Percentiles rank a stretch among this genome's conserved stretches.
Evolutionary conservation across 2,113 vertebrate genomes (phyloP).

Genomic region (Ibidorhyncha struthersii): DNA sequence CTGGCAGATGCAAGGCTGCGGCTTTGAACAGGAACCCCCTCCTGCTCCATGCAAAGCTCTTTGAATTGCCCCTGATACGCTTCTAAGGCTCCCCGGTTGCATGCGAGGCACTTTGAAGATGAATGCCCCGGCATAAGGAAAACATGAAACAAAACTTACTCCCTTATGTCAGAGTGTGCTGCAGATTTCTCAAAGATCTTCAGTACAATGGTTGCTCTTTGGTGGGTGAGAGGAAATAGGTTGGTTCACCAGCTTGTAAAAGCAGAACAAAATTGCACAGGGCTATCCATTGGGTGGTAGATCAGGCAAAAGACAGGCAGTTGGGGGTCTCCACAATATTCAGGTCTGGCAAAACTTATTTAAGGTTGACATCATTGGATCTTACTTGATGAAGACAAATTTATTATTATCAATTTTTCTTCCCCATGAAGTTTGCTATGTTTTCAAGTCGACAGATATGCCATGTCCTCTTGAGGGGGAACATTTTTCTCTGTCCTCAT

Average conservation of each 20-base stretch:
- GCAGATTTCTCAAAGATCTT: conserved; percentile 44
- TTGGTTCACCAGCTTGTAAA: background rate
- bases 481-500: background rate
- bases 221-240: conserved; percentile 31
- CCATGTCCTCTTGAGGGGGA: fast-evolving
- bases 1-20: conserved; percentile 10
- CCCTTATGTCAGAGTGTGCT: conserved; percentile 41
- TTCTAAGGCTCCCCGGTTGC: conserved; percentile 53
- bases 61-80: conserved; percentile 59
- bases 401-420: background rate
- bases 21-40: conserved; percentile 65
- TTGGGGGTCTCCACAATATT: background rate
- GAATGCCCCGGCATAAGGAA: conserved; percentile 48
- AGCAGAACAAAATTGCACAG: background rate
- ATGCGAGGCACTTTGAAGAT: conserved; percentile 53
- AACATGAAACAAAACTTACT: conserved; percentile 55
- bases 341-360: background rate
- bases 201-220: conserved; percentile 30
- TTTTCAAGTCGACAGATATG: background rate
- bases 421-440: background rate
- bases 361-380: background rate
- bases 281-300: background rate
- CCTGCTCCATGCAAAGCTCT: conserved; percentile 61
- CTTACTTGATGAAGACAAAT: background rate
- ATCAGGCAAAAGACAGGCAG: background rate